phyloP scores from a whole-genome alignment of 2,113 vertebrate genomes.

The Lophochroa leadbeateri region DNA sequence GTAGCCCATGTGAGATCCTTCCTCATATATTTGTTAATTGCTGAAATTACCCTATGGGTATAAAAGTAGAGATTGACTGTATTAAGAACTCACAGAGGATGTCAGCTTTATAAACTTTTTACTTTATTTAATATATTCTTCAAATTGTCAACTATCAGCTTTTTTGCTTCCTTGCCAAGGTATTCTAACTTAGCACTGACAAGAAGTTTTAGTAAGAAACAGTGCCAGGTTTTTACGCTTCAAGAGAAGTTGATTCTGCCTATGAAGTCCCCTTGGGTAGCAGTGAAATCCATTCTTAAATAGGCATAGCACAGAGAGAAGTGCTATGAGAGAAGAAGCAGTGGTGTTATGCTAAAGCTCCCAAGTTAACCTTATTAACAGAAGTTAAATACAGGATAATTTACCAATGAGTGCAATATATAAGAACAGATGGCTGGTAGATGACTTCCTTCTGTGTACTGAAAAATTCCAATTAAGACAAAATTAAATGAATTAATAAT shows the following conservation, averaged over 20 bases:
- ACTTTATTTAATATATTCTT: background rate
- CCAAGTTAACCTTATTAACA: background rate
- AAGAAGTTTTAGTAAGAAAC: background rate
- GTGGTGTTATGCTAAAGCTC: slow-evolving; percentile 13
- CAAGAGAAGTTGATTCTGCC: background rate
- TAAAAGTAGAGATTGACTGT: slow-evolving; percentile 5
- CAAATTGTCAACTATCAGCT: background rate
- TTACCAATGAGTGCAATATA: slow-evolving; percentile 16
- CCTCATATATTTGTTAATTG: background rate
- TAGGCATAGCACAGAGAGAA: background rate
- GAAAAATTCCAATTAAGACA: slow-evolving; percentile 55
- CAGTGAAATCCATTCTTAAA: background rate
- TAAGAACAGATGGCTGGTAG: slow-evolving; percentile 52
- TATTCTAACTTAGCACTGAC: background rate
- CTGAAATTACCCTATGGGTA: background rate
- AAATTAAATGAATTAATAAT: slow-evolving; percentile 60
- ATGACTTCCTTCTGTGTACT: slow-evolving; percentile 51
- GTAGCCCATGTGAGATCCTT: background rate
- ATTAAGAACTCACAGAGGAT: slow-evolving; percentile 1
- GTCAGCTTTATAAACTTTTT: slow-evolving; percentile 15
- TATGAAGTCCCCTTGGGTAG: background rate
- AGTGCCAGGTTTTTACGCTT: background rate
- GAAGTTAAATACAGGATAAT: slow-evolving; percentile 52
- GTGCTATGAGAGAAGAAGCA: background rate
- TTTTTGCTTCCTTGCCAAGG: background rate